Conservation (phyloP, 2,797 vertebrate genomes). For the Buphagus erythrorhynchus region DNA sequence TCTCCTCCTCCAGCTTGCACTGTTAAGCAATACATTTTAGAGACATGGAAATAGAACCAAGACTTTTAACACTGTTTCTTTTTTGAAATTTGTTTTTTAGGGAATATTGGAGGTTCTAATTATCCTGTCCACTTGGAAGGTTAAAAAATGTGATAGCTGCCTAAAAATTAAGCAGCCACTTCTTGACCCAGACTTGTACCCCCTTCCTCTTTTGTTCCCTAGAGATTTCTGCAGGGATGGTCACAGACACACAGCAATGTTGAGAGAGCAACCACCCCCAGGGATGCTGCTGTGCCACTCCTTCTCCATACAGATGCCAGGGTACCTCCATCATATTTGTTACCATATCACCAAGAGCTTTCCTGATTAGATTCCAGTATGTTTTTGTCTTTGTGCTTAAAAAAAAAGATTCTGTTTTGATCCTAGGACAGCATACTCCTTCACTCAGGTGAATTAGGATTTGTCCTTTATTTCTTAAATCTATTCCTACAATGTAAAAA, state of each 20-base stretch:
- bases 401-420: background rate
- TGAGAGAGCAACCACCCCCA: background rate
- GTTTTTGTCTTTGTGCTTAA: background rate
- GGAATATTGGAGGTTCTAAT: background rate
- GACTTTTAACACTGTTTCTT: background rate
- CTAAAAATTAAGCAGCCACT: background rate
- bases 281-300: background rate
- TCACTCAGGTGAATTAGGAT: background rate
- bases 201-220: background rate
- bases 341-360: accelerated
- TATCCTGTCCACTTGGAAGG: background rate
- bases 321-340: background rate
- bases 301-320: accelerated
- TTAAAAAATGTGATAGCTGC: background rate
- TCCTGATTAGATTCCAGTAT: background rate
- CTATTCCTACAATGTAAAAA: background rate
- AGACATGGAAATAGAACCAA: background rate
- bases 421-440: background rate
- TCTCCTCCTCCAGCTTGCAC: background rate
- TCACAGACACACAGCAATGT: background rate
- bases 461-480: background rate
- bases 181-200: background rate
- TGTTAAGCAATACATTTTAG: background rate
- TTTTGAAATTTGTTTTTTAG: background rate
- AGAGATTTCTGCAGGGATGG: background rate